phyloP scores from a whole-genome alignment of 2,113 vertebrate genomes.

The Muscicapa adusta region DNA sequence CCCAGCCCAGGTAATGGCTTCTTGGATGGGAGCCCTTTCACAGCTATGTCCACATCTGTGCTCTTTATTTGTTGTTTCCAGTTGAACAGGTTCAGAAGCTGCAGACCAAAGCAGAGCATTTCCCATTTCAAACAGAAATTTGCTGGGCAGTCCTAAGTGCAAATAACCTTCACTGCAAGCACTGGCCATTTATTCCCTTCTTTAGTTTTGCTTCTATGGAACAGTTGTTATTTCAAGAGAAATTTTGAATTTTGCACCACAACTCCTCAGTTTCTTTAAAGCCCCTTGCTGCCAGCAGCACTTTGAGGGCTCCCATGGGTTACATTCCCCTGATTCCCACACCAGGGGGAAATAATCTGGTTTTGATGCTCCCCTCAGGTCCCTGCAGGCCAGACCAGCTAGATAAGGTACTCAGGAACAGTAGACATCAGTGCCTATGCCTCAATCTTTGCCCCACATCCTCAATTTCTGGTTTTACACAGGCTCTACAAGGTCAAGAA shows the following conservation, averaged over 20 bases:
- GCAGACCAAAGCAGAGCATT: background rate
- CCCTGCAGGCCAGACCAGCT: background rate
- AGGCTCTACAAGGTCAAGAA: background rate
- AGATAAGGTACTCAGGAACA: background rate
- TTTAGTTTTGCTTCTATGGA: background rate
- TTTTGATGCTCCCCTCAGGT: background rate
- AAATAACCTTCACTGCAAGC: background rate
- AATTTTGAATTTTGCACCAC: background rate
- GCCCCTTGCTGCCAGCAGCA: background rate
- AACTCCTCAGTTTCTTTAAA: background rate
- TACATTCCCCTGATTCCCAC: background rate
- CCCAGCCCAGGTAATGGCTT: background rate
- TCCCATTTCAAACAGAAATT: background rate
- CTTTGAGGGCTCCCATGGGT: background rate
- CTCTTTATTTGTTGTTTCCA: background rate
- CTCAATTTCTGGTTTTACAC: background rate
- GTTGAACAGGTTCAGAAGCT: background rate
- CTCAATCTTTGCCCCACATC: background rate
- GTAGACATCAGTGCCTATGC: background rate
- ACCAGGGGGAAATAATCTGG: background rate
- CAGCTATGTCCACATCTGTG: background rate
- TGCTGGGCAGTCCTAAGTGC: background rate
- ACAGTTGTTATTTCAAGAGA: background rate
- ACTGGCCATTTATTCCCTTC: background rate
- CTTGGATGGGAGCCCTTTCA: background rate